Evolutionary conservation across 2,888 invertebrate species (phyloP).

Genomic region (Clepsis dumicolana): DNA sequence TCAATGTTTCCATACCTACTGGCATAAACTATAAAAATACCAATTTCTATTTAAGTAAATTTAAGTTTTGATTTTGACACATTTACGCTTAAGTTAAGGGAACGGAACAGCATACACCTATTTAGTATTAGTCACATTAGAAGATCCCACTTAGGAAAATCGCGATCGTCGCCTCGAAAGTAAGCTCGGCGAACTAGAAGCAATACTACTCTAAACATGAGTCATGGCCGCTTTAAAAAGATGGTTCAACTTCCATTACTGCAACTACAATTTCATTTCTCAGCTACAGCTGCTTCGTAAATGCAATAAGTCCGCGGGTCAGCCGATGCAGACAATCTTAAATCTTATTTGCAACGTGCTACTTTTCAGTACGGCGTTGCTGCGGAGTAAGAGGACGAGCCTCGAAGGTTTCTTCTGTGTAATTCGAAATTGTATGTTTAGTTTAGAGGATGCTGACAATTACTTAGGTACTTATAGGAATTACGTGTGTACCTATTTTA

Average conservation of each 20-base stretch:
- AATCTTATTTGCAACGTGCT: slow-evolving; percentile 41
- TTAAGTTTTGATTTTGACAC: too few species aligned
- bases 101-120: too few species aligned
- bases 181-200: neutral
- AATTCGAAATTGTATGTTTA: slow-evolving; percentile 2
- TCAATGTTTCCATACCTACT: too few species aligned
- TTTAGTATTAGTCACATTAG: too few species aligned
- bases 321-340: slow-evolving; percentile 40
- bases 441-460: too few species aligned
- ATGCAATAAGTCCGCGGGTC: slow-evolving; percentile 42
- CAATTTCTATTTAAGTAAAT: too few species aligned
- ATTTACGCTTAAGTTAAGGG: too few species aligned
- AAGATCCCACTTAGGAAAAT: too few species aligned
- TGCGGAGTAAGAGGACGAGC: slow-evolving; percentile 17
- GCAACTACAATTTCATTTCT: slow-evolving; percentile 34
- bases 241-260: slow-evolving; percentile 32
- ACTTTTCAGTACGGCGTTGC: slow-evolving; percentile 27
- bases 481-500: too few species aligned
- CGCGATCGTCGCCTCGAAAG: too few species aligned
- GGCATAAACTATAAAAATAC: too few species aligned
- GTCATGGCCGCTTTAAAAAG: slow-evolving; percentile 22
- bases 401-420: neutral
- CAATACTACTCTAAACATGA: neutral
- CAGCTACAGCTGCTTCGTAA: slow-evolving; percentile 40
- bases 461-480: too few species aligned